Conservation (phyloP, 37 sponge, comb jelly and placozoan genomes). For the Tethya wilhelma region DNA sequence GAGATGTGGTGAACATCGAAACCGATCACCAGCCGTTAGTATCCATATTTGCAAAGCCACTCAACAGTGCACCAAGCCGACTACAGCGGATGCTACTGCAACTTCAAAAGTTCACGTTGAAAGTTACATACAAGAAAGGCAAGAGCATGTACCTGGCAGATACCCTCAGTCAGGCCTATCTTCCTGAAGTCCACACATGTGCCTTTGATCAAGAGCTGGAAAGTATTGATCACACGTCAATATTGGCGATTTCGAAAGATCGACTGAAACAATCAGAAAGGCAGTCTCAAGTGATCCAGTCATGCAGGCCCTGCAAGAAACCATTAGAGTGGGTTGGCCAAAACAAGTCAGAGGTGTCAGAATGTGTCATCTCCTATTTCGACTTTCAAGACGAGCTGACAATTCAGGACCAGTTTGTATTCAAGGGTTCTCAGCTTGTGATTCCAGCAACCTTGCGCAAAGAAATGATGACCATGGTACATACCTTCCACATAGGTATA, state of each 20-base stretch:
- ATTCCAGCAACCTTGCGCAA: slow-evolving; percentile 16
- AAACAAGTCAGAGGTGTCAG: slow-evolving; percentile 20
- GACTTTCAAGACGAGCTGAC: slow-evolving; percentile 48
- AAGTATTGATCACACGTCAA: slow-evolving; percentile 26
- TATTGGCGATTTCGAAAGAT: slow-evolving; percentile 10
- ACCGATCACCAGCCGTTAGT: slow-evolving; percentile 61
- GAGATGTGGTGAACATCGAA: slow-evolving; percentile 27
- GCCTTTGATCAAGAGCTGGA: not conserved
- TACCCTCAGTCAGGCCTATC: slow-evolving; percentile 45
- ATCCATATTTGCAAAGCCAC: slow-evolving; percentile 41
- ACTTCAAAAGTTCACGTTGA: slow-evolving; percentile 50
- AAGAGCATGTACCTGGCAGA: slow-evolving; percentile 39
- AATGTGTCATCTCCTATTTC: slow-evolving; percentile 12
- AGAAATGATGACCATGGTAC: slow-evolving; percentile 6
- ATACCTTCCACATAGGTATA: slow-evolving; percentile 26
- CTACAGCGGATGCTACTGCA: slow-evolving; percentile 53
- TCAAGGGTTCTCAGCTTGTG: slow-evolving; percentile 37
- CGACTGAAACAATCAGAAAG: not conserved
- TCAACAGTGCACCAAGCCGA: slow-evolving; percentile 42
- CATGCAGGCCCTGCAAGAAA: slow-evolving; percentile 57
- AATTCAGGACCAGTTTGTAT: slow-evolving; percentile 35
- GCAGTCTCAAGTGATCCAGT: slow-evolving; percentile 8
- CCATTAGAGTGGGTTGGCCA: too few relatives aligned
- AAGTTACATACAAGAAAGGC: slow-evolving; percentile 33
- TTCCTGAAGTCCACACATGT: slow-evolving; percentile 12